Conservation (phyloP, 1,140 invertebrate species). For the Drosophila sucinea region DNA sequence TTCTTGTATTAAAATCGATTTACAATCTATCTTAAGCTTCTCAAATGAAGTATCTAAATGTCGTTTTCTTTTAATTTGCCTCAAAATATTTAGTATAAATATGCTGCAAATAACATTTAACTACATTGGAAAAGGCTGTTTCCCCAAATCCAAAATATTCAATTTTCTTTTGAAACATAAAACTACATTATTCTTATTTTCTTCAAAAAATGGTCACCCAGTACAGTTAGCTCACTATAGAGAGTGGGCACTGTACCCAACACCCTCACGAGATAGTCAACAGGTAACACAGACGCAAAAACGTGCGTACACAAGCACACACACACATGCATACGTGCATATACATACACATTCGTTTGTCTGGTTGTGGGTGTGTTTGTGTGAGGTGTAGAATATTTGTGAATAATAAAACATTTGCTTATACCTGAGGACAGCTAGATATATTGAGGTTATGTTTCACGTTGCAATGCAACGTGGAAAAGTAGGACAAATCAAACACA, state of each 20-base stretch:
- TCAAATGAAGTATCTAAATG: too few species aligned
- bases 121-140: too few species aligned
- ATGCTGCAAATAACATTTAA: too few species aligned
- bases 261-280: conserved; percentile 37
- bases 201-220: too few species aligned
- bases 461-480: conserved; percentile 46
- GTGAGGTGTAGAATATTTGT: conserved; percentile 1
- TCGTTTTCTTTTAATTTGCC: too few species aligned
- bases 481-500: conserved; percentile 47
- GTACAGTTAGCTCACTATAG: not conserved
- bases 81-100: too few species aligned
- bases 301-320: conserved; percentile 23
- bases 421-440: not conserved
- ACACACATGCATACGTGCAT: conserved; percentile 12
- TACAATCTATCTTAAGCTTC: too few species aligned
- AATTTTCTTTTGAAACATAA: too few species aligned
- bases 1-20: too few species aligned
- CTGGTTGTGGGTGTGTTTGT: not conserved
- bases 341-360: not conserved
- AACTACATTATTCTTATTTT: too few species aligned
- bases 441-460: conserved; percentile 64
- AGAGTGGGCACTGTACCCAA: conserved; percentile 23
- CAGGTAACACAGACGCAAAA: conserved; percentile 26
- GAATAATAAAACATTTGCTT: conserved; percentile 19
- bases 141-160: too few species aligned